Percentiles rank a stretch among this genome's conserved stretches.
phyloP scores from a whole-genome alignment of 2,113 vertebrate genomes.

The Myotis lucifugus region DNA sequence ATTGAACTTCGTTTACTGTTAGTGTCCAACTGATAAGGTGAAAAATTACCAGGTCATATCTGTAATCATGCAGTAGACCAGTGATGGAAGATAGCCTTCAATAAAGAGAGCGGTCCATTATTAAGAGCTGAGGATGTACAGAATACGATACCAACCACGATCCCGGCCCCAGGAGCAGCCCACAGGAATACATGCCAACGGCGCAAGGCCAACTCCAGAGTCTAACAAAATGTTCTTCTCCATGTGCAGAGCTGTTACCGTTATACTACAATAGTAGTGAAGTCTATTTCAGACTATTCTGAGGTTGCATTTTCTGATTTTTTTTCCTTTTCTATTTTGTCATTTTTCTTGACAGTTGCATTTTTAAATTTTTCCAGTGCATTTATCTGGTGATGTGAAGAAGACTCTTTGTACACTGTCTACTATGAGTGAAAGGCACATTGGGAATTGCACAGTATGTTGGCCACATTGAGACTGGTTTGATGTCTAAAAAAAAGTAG shows the following conservation, averaged over 20 bases:
- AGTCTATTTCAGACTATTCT: background rate
- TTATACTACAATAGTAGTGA: background rate
- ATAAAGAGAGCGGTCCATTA: too few relatives aligned
- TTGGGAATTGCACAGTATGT: constrained; percentile 51
- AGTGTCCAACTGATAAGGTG: background rate
- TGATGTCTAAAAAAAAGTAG: constrained; percentile 64
- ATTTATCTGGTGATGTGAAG: constrained; percentile 57
- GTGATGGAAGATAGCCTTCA: background rate
- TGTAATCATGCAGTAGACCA: background rate
- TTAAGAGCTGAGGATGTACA: background rate
- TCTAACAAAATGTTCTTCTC: background rate
- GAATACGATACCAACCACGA: background rate
- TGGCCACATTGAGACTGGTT: constrained; percentile 49
- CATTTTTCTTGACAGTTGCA: constrained; percentile 61
- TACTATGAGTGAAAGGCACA: constrained; percentile 57
- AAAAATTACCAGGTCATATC: background rate
- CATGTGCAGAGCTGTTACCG: background rate
- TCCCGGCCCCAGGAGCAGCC: background rate
- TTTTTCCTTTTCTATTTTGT: constrained; percentile 39
- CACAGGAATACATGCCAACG: background rate
- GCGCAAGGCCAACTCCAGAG: background rate
- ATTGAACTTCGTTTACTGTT: background rate
- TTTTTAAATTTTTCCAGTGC: constrained; percentile 46
- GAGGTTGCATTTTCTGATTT: background rate
- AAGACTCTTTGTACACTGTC: constrained; percentile 58